Percentiles rank a stretch among this genome's conserved stretches.
Evolutionary conservation across 92 coral and sea anemone genomes (phyloP).

Genomic region (Parazoanthus atlanticus): DNA sequence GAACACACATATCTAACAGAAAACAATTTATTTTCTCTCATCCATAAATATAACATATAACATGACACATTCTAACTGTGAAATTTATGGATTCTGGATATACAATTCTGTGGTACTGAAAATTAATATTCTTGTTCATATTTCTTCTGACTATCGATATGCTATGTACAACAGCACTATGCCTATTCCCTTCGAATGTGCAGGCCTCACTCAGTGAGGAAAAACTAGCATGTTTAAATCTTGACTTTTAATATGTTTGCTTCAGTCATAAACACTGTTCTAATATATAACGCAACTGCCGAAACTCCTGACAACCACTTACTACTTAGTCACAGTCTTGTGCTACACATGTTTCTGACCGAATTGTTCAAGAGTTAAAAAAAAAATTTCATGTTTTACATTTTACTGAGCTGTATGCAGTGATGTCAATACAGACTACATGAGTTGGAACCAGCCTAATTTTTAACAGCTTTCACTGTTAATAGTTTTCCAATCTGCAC

Average conservation of each 20-base stretch:
- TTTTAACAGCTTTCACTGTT: not conserved
- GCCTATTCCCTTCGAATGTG: not conserved
- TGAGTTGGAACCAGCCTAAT: not conserved
- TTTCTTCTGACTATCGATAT: slow-evolving; percentile 7
- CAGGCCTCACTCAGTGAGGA: slow-evolving; percentile 23
- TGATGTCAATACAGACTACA: not conserved
- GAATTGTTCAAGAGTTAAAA: not conserved
- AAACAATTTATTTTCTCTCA: slow-evolving; percentile 70
- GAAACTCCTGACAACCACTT: not conserved
- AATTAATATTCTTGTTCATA: slow-evolving; percentile 24
- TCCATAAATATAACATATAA: slow-evolving; percentile 63
- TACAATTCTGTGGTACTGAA: slow-evolving; percentile 30
- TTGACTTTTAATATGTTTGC: not conserved
- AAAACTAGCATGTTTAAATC: not conserved
- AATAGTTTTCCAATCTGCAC: not conserved
- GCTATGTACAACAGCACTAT: slow-evolving; percentile 19
- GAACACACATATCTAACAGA: slow-evolving; percentile 53
- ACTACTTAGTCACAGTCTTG: not conserved
- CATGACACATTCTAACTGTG: slow-evolving; percentile 3
- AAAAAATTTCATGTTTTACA: not conserved
- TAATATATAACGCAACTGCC: not conserved
- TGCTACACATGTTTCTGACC: not conserved
- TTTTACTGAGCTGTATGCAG: not conserved
- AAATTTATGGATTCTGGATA: slow-evolving; percentile 29
- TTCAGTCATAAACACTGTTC: not conserved